Conservation (phyloP, 2,888 invertebrate genomes). For the Pseudococcus longispinus region DNA sequence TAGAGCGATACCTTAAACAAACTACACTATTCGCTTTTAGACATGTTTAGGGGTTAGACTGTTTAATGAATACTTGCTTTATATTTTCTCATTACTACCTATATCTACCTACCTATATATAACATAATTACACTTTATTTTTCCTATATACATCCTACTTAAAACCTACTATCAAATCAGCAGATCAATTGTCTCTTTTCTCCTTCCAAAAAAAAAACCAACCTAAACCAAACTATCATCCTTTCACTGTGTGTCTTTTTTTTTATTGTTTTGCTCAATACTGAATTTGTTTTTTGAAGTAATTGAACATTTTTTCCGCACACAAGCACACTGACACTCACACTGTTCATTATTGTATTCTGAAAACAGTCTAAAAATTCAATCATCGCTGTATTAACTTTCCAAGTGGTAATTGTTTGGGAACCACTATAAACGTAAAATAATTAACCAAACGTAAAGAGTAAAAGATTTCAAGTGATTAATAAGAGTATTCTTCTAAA, state of each 20-base stretch:
- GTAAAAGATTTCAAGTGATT: conserved; percentile 1
- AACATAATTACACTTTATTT: background rate
- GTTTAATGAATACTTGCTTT: conserved; percentile 45
- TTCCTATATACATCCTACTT: background rate
- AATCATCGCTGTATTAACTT: conserved; percentile 15
- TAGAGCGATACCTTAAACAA: conserved; percentile 44
- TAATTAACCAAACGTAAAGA: conserved; percentile 17
- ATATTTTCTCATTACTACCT: conserved; percentile 3
- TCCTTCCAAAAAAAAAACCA: background rate
- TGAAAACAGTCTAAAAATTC: conserved; percentile 40
- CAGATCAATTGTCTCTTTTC: background rate
- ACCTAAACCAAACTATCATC: background rate
- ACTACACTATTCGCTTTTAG: conserved; percentile 45
- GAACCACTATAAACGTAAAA: conserved; percentile 38
- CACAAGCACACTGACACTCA: background rate
- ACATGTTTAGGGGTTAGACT: conserved; percentile 42
- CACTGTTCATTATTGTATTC: conserved; percentile 20
- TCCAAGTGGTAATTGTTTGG: conserved; percentile 36
- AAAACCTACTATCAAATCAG: background rate
- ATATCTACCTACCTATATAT: background rate
- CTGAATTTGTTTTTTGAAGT: background rate
- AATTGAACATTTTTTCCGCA: background rate
- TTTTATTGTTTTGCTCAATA: conserved; percentile 8
- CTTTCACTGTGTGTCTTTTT: background rate
- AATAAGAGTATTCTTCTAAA: background rate